Evolutionary conservation across 2,797 vertebrate genomes (phyloP), one percentile per base, ranked within the genome.

Genomic region (Pseudochirops cupreus): DNA sequence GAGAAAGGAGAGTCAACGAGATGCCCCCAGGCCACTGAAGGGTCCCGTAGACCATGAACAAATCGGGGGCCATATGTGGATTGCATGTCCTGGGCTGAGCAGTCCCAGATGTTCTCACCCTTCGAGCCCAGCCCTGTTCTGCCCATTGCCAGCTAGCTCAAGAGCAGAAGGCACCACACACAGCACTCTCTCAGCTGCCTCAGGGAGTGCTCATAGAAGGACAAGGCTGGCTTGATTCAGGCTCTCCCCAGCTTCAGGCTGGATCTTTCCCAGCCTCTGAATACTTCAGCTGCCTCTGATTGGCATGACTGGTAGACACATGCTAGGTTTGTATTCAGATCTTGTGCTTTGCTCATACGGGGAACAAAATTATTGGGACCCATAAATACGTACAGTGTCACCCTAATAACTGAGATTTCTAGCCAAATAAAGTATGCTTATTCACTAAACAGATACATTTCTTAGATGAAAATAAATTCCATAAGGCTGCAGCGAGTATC

Each of bases 401-500:
- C 53, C 93, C 24, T 94, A 57, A 93, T 46, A 91, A 93, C 55
- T 91, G 26, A 54, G 5, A 93, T 91, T 93, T 93, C 46, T 95
- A 50, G 74, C 90, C 53, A 94, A 93, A 93, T 87, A 95, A 95
- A 95, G 92, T 52, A 93, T 74, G 39, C 0, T 90, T 24, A 90
- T 92, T 93, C 95, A 18, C 58, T 95, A 92, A 93, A 6, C 5
- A 53, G 31, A 91, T 87, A 21, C 31, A 91, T 16, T 95, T 74
- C 62, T 95, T 95, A 52, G 87, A 90, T 67, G 56, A 82, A 91
- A 94, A 91, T 39, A 2, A 93, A 3, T 2, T 33, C 87, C 58
- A 5, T 90, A n/a, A 1, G 57, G 50, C 56, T 4, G 24, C 3
- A 90, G 59, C 0, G 0, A 5, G 1, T 2, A 57, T 91, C 3